Conservation (phyloP, 2,113 vertebrate species). For the Upupa epops region DNA sequence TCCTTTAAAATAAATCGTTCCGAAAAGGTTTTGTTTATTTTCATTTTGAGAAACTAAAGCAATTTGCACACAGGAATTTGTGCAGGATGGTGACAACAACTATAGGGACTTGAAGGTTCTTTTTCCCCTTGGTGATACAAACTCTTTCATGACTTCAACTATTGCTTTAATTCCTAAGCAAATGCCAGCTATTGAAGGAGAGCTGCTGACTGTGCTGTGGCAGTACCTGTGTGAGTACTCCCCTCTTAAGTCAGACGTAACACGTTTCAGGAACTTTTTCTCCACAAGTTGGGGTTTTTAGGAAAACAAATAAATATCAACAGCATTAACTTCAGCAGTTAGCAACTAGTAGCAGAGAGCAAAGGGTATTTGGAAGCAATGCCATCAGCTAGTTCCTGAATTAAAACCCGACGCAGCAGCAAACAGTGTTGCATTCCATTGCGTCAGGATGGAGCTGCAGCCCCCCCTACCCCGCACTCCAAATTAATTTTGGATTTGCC, state of each 20-base stretch:
- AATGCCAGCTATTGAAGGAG: background rate
- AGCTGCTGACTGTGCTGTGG: background rate
- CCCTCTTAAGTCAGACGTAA: background rate
- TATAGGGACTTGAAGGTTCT: background rate
- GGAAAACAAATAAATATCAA: background rate
- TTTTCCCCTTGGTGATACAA: fast-evolving
- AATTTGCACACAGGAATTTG: background rate
- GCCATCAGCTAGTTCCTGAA: background rate
- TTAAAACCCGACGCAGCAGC: background rate
- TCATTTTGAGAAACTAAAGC: background rate
- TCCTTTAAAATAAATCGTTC: background rate
- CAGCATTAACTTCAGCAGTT: background rate
- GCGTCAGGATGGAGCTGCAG: background rate
- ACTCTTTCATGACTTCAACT: background rate
- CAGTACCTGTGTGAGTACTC: background rate
- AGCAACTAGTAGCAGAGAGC: background rate
- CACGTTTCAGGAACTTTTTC: background rate
- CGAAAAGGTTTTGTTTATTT: background rate
- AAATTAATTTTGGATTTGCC: background rate
- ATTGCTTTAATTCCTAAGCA: background rate
- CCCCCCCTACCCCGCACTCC: background rate
- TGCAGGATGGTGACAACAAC: background rate
- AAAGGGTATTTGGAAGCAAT: background rate
- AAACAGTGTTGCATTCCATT: background rate
- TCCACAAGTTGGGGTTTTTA: background rate